Base-by-base conservation (phyloP, 2,113 vertebrate species). In the Corythornis vintsioides region DNA sequence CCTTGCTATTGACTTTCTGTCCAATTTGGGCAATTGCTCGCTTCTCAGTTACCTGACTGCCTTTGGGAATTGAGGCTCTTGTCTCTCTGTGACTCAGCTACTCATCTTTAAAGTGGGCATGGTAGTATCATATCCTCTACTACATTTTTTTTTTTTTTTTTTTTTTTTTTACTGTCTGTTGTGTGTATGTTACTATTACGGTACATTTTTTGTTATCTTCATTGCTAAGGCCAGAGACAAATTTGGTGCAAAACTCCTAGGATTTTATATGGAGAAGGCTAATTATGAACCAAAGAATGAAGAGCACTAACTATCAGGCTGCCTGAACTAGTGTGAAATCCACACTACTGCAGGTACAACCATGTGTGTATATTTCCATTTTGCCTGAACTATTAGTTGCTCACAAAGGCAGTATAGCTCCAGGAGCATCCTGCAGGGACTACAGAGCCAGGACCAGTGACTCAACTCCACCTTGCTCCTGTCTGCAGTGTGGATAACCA, bases 1-100 rank as follows among this genome's bases (percentile, higher is more conserved):
- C 65, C 79, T 72, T 66, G 43, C 47, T 92, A 93, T 86, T 83
- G 91, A 96, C 81, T 95, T 94, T 77, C 91, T 91, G 87, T 92
- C 87, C 69, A 31, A 16, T 75, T 63, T 86, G 56, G 91, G 82
- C 12, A 7, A 88, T 56, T 67, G 67, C 67, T 92, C 2, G 0
- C 60, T 95, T 22, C 71, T 88, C 83, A 40, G 88, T 77, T 80
- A 47, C 60, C 42, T 47, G 11, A 42, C 25, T 66, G 75, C 64
- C 79, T 86, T 64, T 74, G 90, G 85, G 79, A 95, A 74, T 89
- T 76, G 18, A 52, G 72, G 38, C 29, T 88, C 24, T 76, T 18
- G 0, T 80, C 14, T 89, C 17, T 24, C 43, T 60, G 35, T 91
- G 92, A 91, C 82, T 92, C 89, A 85, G 21, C 48, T 83, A 60